phyloP scores from a whole-genome alignment of 2,113 vertebrate genomes.

The Clinocottus analis region DNA sequence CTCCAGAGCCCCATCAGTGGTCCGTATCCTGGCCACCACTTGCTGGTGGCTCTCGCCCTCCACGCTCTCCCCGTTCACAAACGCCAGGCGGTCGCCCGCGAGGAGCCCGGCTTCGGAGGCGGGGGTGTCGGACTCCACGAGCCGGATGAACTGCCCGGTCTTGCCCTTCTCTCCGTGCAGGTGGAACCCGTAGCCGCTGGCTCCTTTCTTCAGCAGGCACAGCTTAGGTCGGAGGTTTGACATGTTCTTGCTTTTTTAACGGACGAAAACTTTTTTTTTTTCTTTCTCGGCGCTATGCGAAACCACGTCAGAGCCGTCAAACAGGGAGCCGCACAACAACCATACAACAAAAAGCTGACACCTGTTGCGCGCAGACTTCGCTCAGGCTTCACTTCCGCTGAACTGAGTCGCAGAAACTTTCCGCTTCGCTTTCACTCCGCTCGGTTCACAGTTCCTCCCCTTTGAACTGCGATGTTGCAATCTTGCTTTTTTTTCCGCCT shows the following conservation, averaged over 20 bases:
- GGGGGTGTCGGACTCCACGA: constrained; percentile 91
- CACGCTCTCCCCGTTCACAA: constrained; percentile 93
- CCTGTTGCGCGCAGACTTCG: constrained; percentile 38
- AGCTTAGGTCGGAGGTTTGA: constrained; percentile 84
- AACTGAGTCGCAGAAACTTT: constrained; percentile 29
- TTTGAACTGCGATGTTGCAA: constrained; percentile 25
- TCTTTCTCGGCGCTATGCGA: not conserved
- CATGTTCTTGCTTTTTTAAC: constrained; percentile 42
- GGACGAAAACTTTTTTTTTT: not conserved
- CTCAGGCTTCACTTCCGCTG: constrained; percentile 48
- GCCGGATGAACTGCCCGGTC: constrained; percentile 91
- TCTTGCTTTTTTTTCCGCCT: not conserved
- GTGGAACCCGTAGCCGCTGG: constrained; percentile 91
- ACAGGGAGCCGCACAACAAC: not conserved
- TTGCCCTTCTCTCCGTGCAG: constrained; percentile 91
- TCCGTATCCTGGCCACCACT: constrained; percentile 91
- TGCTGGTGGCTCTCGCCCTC: constrained; percentile 93
- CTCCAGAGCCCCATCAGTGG: constrained; percentile 81
- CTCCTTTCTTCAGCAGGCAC: constrained; percentile 87
- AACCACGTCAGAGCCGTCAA: not conserved
- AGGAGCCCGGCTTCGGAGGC: constrained; percentile 87
- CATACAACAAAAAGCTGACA: constrained; percentile 13
- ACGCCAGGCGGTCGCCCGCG: constrained; percentile 89
- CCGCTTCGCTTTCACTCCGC: constrained; percentile 31
- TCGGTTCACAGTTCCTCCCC: constrained; percentile 38